Evolutionary conservation across 2,797 vertebrate genomes (phyloP), one percentile per base, ranked within the genome.

Genomic region (Phrynocephalus forsythii): DNA sequence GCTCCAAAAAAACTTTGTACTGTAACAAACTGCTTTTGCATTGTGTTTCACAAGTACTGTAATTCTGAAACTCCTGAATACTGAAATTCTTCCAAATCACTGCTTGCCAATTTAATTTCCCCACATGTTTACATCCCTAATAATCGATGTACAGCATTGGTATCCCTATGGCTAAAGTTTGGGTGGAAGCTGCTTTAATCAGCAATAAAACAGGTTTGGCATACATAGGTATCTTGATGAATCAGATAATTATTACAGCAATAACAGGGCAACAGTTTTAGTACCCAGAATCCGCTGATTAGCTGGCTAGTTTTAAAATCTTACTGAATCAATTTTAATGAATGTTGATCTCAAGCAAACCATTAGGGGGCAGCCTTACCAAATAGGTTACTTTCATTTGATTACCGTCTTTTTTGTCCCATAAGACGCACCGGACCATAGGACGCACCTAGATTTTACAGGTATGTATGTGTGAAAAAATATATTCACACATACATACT

Each of bases 321-420:
- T 67, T 52, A 11, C 79, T 33, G 33, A 89, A 85, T 22, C 13
- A 83, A 89, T 80, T 52, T 0, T n/a, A 22, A 11, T 84, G 50
- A 72, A 50, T 26, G 82, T 18, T 83, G 89, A 20, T 72, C 91
- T 78, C 66, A 33, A 86, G 15, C 8, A 88, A 78, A 85, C 33
- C 28, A 22, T 22, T 20, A 92, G 1, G 18, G 52, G 80, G 33
- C 30, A 90, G 0, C 75, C n/a, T 48, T 78, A 30, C 24, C 81
- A 82, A 92, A 63, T 48, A 5, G 77, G 86, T 7, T 26, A 22
- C 76, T 56, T 56, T 8, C 52, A 9, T 8, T 56, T 56, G 52
- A 44, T 44, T 44, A 44, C 38, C 2, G 38, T 44, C 3, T 44
- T 44, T 44, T 44, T 44, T 44, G 38, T 5, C 38, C 38, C 38